A percentile compares a stretch with the other conserved stretches of the same genome.
Evolutionary conservation across 2,888 invertebrate genomes (phyloP).

Genomic region (Drosophila glabriapex): DNA sequence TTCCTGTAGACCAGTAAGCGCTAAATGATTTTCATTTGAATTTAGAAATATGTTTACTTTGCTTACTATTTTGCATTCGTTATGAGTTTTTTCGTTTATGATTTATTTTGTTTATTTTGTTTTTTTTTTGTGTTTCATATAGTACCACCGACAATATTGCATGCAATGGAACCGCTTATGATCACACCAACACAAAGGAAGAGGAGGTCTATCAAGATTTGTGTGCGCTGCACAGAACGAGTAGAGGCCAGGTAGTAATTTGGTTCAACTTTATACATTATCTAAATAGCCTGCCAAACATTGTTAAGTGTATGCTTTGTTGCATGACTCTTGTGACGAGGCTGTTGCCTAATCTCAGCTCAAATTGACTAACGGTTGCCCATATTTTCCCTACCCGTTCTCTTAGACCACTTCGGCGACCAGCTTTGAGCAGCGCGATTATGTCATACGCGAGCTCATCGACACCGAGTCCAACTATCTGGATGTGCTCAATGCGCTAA

Average conservation of each 20-base stretch:
- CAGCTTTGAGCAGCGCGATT: conserved; percentile 94
- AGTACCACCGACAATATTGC: conserved; percentile 87
- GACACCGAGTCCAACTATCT: conserved; percentile 99
- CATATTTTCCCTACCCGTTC: conserved; percentile 11
- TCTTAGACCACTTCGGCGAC: conserved; percentile 85
- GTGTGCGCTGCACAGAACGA: conserved; percentile 90
- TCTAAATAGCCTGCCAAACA: conserved; percentile 34
- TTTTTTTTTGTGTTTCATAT: conserved; percentile 48
- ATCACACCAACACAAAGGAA: conserved; percentile 87
- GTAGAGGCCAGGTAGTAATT: conserved; percentile 86
- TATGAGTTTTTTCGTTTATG: conserved; percentile 21
- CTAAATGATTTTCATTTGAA: conserved; percentile 12
- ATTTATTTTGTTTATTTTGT: conserved; percentile 25
- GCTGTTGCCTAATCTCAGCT: conserved; percentile 32
- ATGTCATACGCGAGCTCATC: conserved; percentile 95
- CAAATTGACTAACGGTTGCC: conserved; percentile 28
- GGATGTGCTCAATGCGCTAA: conserved; percentile 94
- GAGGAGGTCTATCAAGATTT: conserved; percentile 98
- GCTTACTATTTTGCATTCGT: background rate
- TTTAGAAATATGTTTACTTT: background rate
- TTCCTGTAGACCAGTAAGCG: conserved; percentile 8
- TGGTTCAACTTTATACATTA: conserved; percentile 30
- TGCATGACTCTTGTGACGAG: conserved; percentile 47
- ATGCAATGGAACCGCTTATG: conserved; percentile 85
- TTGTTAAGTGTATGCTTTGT: conserved; percentile 50